Evolutionary conservation across 2,797 vertebrate species (phyloP), one percentile per base, ranked within the genome.

Genomic region (Nannoperca australis): DNA sequence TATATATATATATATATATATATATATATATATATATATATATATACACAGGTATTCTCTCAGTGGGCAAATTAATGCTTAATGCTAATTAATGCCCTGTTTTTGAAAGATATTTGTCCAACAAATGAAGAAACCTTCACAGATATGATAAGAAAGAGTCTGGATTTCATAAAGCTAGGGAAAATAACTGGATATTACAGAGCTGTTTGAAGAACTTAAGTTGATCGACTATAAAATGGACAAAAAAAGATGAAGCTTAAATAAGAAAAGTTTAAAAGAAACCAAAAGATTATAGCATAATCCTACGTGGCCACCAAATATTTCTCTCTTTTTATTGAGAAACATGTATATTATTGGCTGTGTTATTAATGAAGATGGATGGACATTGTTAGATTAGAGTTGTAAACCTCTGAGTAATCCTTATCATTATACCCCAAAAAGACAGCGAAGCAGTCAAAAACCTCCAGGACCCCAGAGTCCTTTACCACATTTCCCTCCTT

Each of bases 371-470:
- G 70, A 86, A 85, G 87, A 91, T 80, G 64, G 70, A 90, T 88
- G 78, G 70, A 69, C 12, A 6, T 27, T 68, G 78, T 58, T 84
- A 81, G 56, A 90, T 81, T 79, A 76, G 38, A 85, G 74, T 78
- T 22, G 62, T 83, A 76, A 78, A 88, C 56, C 58, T 75, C 55
- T 10, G 51, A 83, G 60, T 90, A 89, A 93, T 90, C 85, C 79
- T 79, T 67, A 70, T 83, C 83, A 80, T 79, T 70, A 74, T n/a
- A 62, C 58, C 70, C 65, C 82, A 75, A 58, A 84, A 76, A 55
- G 85, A 87, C 77, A 83, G 51, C 55, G 38, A 82, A 84, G 72
- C 78, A 83, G 76, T 84, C 76, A 89, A 88, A 85, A 88, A 79
- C 79, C 84, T 83, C 49, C 38, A 69, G 54, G 72, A 88, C 79